phyloP scores from a whole-genome alignment of 2,797 vertebrate species.

The Lagodon rhomboides region DNA sequence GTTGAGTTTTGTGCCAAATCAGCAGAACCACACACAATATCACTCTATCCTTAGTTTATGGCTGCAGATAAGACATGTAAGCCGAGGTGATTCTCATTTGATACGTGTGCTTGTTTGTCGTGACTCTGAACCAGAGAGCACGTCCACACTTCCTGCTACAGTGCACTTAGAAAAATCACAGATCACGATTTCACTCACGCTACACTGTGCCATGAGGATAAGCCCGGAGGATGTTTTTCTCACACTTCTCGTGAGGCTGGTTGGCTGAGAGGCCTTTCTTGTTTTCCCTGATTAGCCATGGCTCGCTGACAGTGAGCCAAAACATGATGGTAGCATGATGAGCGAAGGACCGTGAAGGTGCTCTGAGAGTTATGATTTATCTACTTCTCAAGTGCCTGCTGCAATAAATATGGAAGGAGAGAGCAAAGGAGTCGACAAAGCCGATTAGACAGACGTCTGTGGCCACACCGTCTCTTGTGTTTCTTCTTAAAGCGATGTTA shows the following conservation, averaged over 20 bases:
- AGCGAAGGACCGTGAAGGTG: slow-evolving; percentile 1
- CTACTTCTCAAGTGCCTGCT: background rate
- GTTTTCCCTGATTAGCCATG: slow-evolving; percentile 36
- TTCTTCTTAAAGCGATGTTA: slow-evolving; percentile 19
- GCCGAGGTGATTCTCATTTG: slow-evolving; percentile 15
- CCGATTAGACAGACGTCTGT: background rate
- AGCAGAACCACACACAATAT: slow-evolving; percentile 2
- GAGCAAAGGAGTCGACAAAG: background rate
- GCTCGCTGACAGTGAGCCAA: slow-evolving; percentile 25
- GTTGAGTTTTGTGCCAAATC: slow-evolving; percentile 11
- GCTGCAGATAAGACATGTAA: slow-evolving; percentile 17
- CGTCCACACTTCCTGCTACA: slow-evolving; percentile 22
- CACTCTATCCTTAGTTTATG: background rate
- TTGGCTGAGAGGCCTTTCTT: slow-evolving; percentile 41
- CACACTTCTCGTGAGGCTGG: slow-evolving; percentile 38
- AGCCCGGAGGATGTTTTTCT: slow-evolving; percentile 31
- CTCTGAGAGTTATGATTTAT: background rate
- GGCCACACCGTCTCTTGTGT: background rate
- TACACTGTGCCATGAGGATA: slow-evolving; percentile 8
- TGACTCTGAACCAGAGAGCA: slow-evolving; percentile 38
- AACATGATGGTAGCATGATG: slow-evolving; percentile 11
- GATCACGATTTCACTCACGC: slow-evolving; percentile 14
- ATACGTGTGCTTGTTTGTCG: slow-evolving; percentile 29
- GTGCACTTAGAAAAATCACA: slow-evolving; percentile 19
- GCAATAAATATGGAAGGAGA: background rate